These are phyloP conservation scores for Gerosis bhagava DNA, from an alignment of 2,888 invertebrate genomes.

Conservation along the genomic window DNA sequence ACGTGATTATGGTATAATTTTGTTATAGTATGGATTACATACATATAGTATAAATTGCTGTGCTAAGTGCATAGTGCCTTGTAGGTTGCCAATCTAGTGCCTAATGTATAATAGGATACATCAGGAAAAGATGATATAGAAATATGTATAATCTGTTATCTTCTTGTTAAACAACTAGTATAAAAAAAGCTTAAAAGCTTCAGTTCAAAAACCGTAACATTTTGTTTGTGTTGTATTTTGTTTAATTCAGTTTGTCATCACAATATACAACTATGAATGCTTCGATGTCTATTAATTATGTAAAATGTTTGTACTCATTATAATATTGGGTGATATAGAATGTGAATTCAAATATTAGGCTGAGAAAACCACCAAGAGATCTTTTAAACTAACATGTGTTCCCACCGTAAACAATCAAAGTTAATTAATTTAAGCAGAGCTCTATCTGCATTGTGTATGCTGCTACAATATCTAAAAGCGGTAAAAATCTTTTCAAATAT, in stretches of 20 bases:
- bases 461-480: conserved; percentile 4
- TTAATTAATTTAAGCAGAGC: conserved; percentile 61
- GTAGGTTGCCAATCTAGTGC: conserved; percentile 84
- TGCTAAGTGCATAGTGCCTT: conserved; percentile 83
- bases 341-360: conserved; percentile 50
- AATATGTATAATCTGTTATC: conserved; percentile 40
- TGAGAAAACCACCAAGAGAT: conserved; percentile 72
- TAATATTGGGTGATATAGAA: conserved; percentile 33
- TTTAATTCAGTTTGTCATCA: conserved; percentile 23
- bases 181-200: conserved; percentile 39
- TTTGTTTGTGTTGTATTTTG: too few relatives aligned
- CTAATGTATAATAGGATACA: conserved; percentile 62
- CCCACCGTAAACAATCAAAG: conserved; percentile 76
- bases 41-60: conserved; percentile 57
- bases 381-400: conserved; percentile 67
- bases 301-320: conserved; percentile 27
- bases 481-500: conserved; percentile 34
- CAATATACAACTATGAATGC: conserved; percentile 31
- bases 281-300: conserved; percentile 34
- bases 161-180: conserved; percentile 28
- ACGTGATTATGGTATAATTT: conserved; percentile 50
- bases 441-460: conserved; percentile 42
- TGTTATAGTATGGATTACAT: conserved; percentile 52
- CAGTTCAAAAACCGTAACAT: conserved; percentile 18
- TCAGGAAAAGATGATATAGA: conserved; percentile 39